phyloP scores from a whole-genome alignment of 2,113 vertebrate genomes.

The Carassius gibelio region DNA sequence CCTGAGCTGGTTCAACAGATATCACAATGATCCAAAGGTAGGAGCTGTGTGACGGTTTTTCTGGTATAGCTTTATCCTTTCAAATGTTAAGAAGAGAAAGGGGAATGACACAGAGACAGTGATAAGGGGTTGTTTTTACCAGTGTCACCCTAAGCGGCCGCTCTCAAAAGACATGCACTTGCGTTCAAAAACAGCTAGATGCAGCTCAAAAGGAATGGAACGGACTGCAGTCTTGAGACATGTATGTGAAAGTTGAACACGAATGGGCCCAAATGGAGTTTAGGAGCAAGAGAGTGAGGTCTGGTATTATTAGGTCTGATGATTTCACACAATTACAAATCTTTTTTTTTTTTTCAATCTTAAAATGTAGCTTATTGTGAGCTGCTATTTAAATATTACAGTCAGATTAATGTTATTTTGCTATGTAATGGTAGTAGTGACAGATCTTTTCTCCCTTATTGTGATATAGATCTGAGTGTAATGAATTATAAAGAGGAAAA shows the following conservation, averaged over 20 bases:
- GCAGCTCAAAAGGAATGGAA: background rate
- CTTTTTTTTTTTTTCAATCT: background rate
- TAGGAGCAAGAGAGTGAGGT: background rate
- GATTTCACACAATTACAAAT: background rate
- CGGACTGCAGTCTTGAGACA: background rate
- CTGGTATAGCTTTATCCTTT: slow-evolving; percentile 11
- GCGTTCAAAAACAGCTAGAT: background rate
- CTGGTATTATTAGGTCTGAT: background rate
- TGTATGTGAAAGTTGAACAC: slow-evolving; percentile 20
- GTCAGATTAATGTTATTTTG: background rate
- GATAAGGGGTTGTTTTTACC: background rate
- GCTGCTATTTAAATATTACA: background rate
- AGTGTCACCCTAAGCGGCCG: background rate
- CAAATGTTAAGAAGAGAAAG: background rate
- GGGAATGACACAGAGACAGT: background rate
- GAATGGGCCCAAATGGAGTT: background rate
- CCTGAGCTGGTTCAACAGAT: slow-evolving; percentile 47
- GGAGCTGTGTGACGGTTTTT: background rate
- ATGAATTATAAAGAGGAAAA: background rate
- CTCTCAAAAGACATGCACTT: background rate
- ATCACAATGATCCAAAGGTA: slow-evolving; percentile 34
- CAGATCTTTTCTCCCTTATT: background rate
- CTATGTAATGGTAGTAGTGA: background rate
- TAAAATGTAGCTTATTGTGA: background rate
- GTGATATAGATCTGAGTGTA: background rate